Evolutionary conservation across 2,113 vertebrate species (phyloP).

Genomic region (Phyllostomus hastatus): DNA sequence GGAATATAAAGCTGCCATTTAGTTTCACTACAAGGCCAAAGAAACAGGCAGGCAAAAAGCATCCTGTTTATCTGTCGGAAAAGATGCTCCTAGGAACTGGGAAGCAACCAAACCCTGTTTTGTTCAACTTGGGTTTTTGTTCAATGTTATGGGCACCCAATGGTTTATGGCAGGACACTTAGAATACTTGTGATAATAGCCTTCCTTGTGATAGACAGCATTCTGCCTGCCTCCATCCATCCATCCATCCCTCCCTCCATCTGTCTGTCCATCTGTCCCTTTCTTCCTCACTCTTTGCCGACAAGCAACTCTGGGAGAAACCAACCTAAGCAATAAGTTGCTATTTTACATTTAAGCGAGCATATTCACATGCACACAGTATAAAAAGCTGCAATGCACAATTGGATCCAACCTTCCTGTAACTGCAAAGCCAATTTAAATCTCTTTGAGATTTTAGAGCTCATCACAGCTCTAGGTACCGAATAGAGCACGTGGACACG

Average conservation of each 20-base stretch:
- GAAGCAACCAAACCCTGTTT: background rate
- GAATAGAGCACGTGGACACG: background rate
- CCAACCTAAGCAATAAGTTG: background rate
- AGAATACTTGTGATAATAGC: background rate
- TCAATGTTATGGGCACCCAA: background rate
- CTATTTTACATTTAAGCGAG: background rate
- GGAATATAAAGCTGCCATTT: background rate
- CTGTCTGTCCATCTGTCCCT: background rate
- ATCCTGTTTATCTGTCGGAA: background rate
- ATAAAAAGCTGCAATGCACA: background rate
- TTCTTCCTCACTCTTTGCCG: background rate
- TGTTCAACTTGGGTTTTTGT: background rate
- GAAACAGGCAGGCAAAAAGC: background rate
- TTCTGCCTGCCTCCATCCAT: background rate
- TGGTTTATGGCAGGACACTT: background rate
- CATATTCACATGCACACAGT: too few species aligned
- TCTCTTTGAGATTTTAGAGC: background rate
- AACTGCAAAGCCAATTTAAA: background rate
- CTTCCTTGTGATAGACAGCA: background rate
- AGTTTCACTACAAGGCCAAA: background rate
- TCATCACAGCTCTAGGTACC: background rate
- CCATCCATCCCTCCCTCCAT: background rate
- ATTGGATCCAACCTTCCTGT: background rate
- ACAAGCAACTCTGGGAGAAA: background rate
- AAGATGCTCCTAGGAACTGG: background rate